These are phyloP conservation scores for Novumbra hubbsi DNA, from an alignment of 2,797 vertebrate genomes.

Conservation along the genomic window DNA sequence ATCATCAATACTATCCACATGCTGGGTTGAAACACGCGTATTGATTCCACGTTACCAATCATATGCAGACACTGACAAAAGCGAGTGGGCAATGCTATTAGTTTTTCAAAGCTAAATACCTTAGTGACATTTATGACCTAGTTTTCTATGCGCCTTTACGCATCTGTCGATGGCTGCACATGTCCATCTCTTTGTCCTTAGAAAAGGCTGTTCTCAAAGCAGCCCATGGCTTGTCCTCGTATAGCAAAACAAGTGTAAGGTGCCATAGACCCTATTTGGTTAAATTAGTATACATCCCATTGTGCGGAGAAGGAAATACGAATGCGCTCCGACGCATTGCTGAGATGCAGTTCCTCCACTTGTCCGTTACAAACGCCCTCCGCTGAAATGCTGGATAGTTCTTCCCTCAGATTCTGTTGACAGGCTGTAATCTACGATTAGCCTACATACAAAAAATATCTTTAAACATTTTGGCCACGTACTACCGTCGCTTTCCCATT, in stretches of 20 bases:
- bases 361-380: constrained; percentile 79
- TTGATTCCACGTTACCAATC: background rate
- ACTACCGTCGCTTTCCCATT: constrained; percentile 47
- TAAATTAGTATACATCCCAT: constrained; percentile 71
- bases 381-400: constrained; percentile 66
- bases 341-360: constrained; percentile 68
- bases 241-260: constrained; percentile 27
- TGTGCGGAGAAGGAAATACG: constrained; percentile 56
- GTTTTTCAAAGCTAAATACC: constrained; percentile 4
- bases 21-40: background rate
- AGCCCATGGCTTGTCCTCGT: background rate
- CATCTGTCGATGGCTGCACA: constrained; percentile 46
- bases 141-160: constrained; percentile 52
- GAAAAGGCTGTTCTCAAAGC: constrained; percentile 24
- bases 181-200: constrained; percentile 56
- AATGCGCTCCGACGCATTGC: constrained; percentile 65
- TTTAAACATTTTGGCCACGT: constrained; percentile 23
- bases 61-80: constrained; percentile 10
- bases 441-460: background rate
- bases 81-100: background rate
- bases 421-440: constrained; percentile 51
- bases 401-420: constrained; percentile 64
- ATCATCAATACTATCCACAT: background rate
- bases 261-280: constrained; percentile 51
- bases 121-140: background rate